Conservation (phyloP, 35 echinoderm and acorn worm genomes). For the Eucidaris tribuloides region DNA sequence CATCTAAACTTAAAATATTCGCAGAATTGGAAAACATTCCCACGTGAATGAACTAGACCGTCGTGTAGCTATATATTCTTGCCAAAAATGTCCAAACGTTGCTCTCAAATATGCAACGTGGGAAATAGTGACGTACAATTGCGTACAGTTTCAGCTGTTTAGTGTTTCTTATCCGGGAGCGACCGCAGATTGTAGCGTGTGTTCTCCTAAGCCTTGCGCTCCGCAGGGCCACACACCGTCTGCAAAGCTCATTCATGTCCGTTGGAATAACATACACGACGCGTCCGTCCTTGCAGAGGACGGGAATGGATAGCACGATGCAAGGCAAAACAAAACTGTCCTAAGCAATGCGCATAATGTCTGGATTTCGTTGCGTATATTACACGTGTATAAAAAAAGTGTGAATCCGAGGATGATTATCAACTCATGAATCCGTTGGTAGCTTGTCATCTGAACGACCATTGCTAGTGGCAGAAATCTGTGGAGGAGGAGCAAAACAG, state of each 20-base stretch:
- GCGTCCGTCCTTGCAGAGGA: neutral
- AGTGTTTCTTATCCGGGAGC: conserved; percentile 7
- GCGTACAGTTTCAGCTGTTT: neutral
- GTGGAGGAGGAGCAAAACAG: too few species aligned
- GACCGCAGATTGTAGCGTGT: neutral
- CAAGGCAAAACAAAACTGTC: conserved; percentile 8
- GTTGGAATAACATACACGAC: neutral
- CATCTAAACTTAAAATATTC: conserved; percentile 30
- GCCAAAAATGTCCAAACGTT: conserved; percentile 6
- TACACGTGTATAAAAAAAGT: too few species aligned
- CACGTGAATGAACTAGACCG: neutral
- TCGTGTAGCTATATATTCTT: neutral
- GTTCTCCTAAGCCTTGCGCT: neutral
- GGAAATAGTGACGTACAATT: neutral
- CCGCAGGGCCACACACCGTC: neutral
- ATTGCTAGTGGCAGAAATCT: too few species aligned
- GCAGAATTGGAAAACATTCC: conserved; percentile 8
- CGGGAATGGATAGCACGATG: neutral
- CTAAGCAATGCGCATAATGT: neutral
- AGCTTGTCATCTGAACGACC: too few species aligned
- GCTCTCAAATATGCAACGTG: neutral
- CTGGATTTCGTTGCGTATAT: too few species aligned
- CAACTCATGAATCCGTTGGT: too few species aligned
- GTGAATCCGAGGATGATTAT: too few species aligned
- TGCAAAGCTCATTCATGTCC: neutral